A percentile compares a stretch with the other conserved stretches of the same genome.
Evolutionary conservation across 2,888 invertebrate genomes (phyloP).

Genomic region (Rotaria sp.): DNA sequence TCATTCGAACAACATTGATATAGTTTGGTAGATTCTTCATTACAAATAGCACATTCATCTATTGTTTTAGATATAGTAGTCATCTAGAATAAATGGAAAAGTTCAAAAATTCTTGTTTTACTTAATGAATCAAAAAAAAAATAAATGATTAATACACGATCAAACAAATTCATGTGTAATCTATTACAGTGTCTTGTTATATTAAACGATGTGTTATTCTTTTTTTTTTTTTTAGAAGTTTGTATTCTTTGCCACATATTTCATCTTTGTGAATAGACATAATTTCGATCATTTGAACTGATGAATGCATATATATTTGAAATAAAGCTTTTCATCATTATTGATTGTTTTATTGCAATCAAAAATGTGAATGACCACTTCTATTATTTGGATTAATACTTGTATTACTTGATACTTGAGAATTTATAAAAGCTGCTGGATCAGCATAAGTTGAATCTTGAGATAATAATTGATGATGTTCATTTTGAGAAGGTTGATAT

Average conservation of each 20-base stretch:
- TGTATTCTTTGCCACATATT: background rate
- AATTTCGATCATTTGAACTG: background rate
- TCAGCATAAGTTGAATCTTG: constrained; percentile 38
- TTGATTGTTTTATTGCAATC: background rate
- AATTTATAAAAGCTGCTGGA: constrained; percentile 4
- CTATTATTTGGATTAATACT: background rate
- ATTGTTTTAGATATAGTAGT: too few species aligned
- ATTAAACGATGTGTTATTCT: background rate
- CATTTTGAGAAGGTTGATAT: constrained; percentile 35
- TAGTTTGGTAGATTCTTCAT: background rate
- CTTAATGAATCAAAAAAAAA: background rate
- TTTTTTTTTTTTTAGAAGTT: background rate
- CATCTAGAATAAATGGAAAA: background rate
- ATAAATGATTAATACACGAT: background rate
- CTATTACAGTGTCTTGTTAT: background rate
- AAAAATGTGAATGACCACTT: constrained; percentile 7
- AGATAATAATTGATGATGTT: constrained; percentile 33
- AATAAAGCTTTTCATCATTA: background rate
- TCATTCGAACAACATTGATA: background rate
- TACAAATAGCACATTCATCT: background rate
- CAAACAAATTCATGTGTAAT: background rate
- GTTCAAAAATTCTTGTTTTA: background rate
- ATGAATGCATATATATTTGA: background rate
- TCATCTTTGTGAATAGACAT: background rate
- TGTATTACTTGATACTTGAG: background rate